Base-by-base conservation (phyloP, 2,888 invertebrate genomes). In the Dysmachus trigonus region DNA sequence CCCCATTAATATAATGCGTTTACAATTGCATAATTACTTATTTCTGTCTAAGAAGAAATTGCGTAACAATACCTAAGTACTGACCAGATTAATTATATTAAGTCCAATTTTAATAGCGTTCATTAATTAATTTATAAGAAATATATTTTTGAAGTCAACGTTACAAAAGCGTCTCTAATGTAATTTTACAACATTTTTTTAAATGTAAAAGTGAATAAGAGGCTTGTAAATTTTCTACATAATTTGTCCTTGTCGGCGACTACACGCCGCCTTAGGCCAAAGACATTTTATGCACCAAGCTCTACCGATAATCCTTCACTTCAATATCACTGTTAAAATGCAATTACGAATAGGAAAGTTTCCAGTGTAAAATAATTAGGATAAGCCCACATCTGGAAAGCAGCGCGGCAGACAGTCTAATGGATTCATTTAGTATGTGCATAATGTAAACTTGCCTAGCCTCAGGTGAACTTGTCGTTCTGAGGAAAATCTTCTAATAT, bases 381-480 rank as follows among this genome's bases (percentile, higher is more conserved):
- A 62, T 81, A 62, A 81, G 31, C 33, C 53, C 53, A 53, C 33
- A 31, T 62, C 30, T 33, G 15, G 53, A 22, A 81, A 53, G 22
- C 33, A n/a, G 18, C 8, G 15, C n/a, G n/a, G 30, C 31, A 53
- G 31, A 31, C 30, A 81, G 31, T 53, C 53, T 62, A 81, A 81
- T 53, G 81, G 81, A 33, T 33, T 53, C 53, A 81, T 81, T 81
- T 81, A 81, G 33, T 81, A 81, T 81, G 81, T 81, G 81, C 81
- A 81, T 81, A 81, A 81, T 81, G 33, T 81, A 81, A 53, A 81
- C 81, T 81, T 81, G 13, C 81, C 62, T 81, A 53, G 81, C 81
- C 81, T 53, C 81, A 62, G 81, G 81, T 81, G 81, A 62, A 62
- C 27, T 81, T 81, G 81, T 47, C 30, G 79, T 51, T 51, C 79